phyloP scores from a whole-genome alignment of 2,797 vertebrate species.

The Babyrousa celebensis region DNA sequence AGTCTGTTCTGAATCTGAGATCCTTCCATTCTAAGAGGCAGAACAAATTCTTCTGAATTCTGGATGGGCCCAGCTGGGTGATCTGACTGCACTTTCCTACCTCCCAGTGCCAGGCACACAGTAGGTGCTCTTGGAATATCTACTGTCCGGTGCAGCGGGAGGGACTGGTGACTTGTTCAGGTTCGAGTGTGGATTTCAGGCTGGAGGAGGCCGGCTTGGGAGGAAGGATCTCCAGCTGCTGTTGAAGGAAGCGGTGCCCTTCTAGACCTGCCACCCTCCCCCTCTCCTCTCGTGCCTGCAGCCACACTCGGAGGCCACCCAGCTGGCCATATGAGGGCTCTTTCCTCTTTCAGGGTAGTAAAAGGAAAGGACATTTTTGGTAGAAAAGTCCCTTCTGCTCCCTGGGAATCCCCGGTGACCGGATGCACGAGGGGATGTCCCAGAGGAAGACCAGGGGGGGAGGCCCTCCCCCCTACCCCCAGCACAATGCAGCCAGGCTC shows the following conservation, averaged over 20 bases:
- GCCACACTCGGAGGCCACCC: conserved; percentile 48
- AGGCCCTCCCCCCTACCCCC: not conserved
- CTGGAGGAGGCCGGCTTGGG: not conserved
- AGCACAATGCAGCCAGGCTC: conserved; percentile 67
- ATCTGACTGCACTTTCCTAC: not conserved
- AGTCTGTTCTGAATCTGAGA: conserved; percentile 45
- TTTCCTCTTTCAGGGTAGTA: conserved; percentile 80
- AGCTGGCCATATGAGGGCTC: conserved; percentile 60
- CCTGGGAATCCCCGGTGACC: conserved; percentile 84
- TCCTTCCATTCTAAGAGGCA: conserved; percentile 55
- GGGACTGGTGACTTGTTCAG: not conserved
- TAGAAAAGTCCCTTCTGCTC: conserved; percentile 80
- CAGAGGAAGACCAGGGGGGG: conserved; percentile 76
- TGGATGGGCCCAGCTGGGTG: not conserved
- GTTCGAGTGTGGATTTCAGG: not conserved
- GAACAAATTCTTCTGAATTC: conserved; percentile 44
- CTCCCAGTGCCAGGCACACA: too few relatives aligned
- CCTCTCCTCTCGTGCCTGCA: conserved; percentile 43
- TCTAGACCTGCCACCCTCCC: not conserved
- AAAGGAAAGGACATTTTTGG: conserved; percentile 85
- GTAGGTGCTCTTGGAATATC: not conserved
- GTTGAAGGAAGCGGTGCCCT: conserved; percentile 64
- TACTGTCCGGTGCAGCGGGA: not conserved
- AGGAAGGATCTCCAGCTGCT: conserved; percentile 33
- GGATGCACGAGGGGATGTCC: conserved; percentile 81